Percentiles rank a stretch among this genome's conserved stretches.
phyloP scores from a whole-genome alignment of 2,888 invertebrate genomes.

The Tiliacea aurago region DNA sequence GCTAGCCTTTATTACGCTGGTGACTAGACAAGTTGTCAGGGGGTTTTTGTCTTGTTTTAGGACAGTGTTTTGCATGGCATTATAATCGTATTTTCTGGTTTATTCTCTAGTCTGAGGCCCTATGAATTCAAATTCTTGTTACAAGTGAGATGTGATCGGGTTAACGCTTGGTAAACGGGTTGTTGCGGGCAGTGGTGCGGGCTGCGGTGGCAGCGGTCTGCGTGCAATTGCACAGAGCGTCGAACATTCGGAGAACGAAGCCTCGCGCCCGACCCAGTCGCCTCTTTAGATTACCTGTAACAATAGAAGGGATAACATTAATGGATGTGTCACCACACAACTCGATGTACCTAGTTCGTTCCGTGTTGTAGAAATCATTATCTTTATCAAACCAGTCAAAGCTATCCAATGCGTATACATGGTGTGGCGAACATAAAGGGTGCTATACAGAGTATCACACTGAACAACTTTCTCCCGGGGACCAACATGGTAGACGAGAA shows the following conservation, averaged over 20 bases:
- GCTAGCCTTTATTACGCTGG: neutral
- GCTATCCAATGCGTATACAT: too few relatives aligned
- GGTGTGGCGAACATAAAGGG: too few relatives aligned
- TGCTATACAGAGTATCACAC: too few relatives aligned
- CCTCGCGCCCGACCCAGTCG: constrained; percentile 91
- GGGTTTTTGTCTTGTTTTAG: neutral
- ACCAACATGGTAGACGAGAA: too few relatives aligned
- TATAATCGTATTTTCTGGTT: neutral
- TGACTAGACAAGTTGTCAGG: neutral
- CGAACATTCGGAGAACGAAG: constrained; percentile 91
- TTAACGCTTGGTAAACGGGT: constrained; percentile 86
- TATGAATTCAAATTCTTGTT: constrained; percentile 35
- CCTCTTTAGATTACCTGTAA: constrained; percentile 90
- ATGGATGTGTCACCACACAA: constrained; percentile 14
- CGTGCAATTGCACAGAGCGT: constrained; percentile 92
- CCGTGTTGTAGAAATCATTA: neutral
- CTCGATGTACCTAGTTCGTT: neutral
- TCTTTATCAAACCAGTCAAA: neutral
- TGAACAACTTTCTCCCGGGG: too few relatives aligned
- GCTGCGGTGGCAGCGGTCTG: constrained; percentile 91
- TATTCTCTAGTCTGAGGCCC: neutral
- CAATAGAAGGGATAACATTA: constrained; percentile 58
- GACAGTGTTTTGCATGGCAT: neutral
- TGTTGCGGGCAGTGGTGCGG: constrained; percentile 85
- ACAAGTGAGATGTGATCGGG: constrained; percentile 69